phyloP scores from a whole-genome alignment of 2,113 vertebrate genomes.

The Ondatra zibethicus region DNA sequence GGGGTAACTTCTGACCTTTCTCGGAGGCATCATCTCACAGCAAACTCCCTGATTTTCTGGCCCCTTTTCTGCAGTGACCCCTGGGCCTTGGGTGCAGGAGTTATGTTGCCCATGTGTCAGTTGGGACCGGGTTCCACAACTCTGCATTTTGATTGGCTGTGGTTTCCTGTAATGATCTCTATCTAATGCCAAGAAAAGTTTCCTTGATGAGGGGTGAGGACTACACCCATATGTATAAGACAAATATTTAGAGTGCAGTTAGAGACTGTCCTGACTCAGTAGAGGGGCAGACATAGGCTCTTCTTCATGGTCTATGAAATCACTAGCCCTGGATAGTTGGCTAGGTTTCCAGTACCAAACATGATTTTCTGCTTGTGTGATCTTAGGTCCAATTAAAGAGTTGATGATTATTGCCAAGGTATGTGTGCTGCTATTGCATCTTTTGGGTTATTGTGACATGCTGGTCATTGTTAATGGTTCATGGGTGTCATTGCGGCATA shows the following conservation, averaged over 20 bases:
- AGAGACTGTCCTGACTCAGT: not conserved
- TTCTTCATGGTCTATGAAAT: too few species aligned
- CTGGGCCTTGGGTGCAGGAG: not conserved
- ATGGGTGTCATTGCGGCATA: not conserved
- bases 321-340: too few species aligned
- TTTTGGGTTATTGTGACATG: not conserved
- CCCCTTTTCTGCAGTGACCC: not conserved
- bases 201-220: not conserved
- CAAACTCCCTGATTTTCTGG: not conserved
- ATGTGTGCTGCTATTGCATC: too few species aligned
- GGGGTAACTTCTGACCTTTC: not conserved
- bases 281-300: too few species aligned
- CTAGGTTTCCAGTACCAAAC: too few species aligned
- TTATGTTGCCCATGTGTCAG: not conserved
- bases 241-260: not conserved
- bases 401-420: too few species aligned
- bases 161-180: not conserved
- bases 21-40: not conserved
- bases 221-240: too few species aligned
- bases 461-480: not conserved
- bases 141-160: not conserved
- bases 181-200: not conserved
- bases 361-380: too few species aligned
- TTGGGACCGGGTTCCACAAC: not conserved
- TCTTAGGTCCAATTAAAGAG: too few species aligned